Conservation (phyloP, 2,113 vertebrate genomes). For the Xiphias gladius region DNA sequence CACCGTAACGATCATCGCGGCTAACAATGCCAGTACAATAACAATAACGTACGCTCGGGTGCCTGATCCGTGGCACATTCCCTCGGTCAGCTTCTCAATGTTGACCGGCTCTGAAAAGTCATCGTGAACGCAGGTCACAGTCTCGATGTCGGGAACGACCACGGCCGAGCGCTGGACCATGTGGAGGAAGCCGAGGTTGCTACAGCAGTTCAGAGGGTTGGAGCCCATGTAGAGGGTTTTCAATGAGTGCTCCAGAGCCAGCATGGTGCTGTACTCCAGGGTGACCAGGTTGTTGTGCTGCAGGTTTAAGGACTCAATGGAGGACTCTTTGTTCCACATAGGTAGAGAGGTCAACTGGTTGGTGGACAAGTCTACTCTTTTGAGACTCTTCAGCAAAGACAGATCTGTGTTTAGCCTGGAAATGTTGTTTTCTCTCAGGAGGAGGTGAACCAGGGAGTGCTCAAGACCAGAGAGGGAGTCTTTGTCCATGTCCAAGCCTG, state of each 20-base stretch:
- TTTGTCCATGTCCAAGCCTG: constrained; percentile 84
- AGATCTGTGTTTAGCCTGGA: constrained; percentile 85
- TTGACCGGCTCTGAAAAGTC: constrained; percentile 83
- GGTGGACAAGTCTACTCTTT: constrained; percentile 89
- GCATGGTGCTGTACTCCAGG: constrained; percentile 86
- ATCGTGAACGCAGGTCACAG: constrained; percentile 84
- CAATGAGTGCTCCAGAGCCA: constrained; percentile 87
- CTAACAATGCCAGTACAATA: constrained; percentile 78
- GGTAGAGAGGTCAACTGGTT: constrained; percentile 90
- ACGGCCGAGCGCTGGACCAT: constrained; percentile 88
- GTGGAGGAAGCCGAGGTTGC: constrained; percentile 86
- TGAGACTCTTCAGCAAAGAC: constrained; percentile 87
- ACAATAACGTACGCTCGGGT: constrained; percentile 81
- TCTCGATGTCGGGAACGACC: constrained; percentile 84
- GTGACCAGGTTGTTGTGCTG: constrained; percentile 91
- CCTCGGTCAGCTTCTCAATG: constrained; percentile 80
- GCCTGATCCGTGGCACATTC: constrained; percentile 87
- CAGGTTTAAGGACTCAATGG: constrained; percentile 91
- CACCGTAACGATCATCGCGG: constrained; percentile 66
- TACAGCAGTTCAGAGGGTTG: constrained; percentile 94
- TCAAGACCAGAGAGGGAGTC: constrained; percentile 89
- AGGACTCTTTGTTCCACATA: constrained; percentile 83
- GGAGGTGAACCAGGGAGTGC: constrained; percentile 86
- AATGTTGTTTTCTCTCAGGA: constrained; percentile 88
- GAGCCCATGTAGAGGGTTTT: constrained; percentile 90